A percentile compares a stretch with the other conserved stretches of the same genome.
Evolutionary conservation across 2,113 vertebrate genomes (phyloP).

Genomic region (Perognathus longimembris): DNA sequence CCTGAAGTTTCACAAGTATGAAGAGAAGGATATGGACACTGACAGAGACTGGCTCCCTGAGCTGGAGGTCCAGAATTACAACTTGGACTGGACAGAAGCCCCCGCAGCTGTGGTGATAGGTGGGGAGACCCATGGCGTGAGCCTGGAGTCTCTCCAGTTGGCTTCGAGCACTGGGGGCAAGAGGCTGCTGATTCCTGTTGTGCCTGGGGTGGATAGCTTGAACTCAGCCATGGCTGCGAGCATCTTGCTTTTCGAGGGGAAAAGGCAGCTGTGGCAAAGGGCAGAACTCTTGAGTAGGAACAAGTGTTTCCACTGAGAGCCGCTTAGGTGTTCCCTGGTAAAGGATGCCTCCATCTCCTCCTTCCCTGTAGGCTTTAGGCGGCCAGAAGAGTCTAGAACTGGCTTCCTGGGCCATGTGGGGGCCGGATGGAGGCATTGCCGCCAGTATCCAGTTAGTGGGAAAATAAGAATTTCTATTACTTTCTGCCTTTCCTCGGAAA

Average conservation of each 20-base stretch:
- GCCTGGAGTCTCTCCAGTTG: conserved; percentile 88
- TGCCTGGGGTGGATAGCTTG: conserved; percentile 91
- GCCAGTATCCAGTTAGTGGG: background rate
- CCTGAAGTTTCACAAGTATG: conserved; percentile 29
- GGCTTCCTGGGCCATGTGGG: background rate
- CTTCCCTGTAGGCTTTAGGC: background rate
- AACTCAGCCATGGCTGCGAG: conserved; percentile 95
- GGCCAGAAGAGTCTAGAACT: background rate
- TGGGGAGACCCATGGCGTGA: conserved; percentile 93
- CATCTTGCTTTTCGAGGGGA: conserved; percentile 95
- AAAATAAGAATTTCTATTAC: background rate
- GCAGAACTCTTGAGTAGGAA: conserved; percentile 1
- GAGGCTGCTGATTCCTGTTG: conserved; percentile 90
- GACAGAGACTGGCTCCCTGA: conserved; percentile 74
- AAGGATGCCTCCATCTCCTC: background rate
- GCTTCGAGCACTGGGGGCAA: conserved; percentile 87
- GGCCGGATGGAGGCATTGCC: background rate
- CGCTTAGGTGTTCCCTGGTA: background rate
- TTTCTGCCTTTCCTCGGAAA: conserved; percentile 42
- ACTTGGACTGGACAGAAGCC: conserved; percentile 88
- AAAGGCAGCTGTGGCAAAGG: conserved; percentile 86
- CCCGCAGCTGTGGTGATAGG: conserved; percentile 92
- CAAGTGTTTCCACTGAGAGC: conserved; percentile 4
- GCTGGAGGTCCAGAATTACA: conserved; percentile 87
- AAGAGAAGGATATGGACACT: conserved; percentile 65